Evolutionary conservation across 2,113 vertebrate species (phyloP).

Genomic region (Lepisosteus osseus): DNA sequence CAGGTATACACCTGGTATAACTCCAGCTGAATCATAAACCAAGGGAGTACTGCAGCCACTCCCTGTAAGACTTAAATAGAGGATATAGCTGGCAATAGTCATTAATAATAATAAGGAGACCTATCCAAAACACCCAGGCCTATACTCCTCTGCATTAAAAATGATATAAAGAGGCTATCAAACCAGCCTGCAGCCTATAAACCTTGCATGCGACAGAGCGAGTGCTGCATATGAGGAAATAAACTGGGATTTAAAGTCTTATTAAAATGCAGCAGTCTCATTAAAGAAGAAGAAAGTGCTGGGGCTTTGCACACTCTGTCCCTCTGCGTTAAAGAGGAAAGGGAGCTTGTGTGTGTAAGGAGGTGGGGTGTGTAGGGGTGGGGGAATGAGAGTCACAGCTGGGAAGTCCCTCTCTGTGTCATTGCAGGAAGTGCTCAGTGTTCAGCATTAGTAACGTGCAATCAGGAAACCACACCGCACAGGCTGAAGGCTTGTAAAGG

Average conservation of each 20-base stretch:
- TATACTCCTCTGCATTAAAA: background rate
- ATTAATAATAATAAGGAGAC: slow-evolving; percentile 5
- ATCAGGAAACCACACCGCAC: no score
- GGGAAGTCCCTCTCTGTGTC: background rate
- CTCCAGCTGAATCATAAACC: background rate
- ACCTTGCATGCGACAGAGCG: slow-evolving; percentile 1
- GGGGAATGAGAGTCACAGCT: background rate
- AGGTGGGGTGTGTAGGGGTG: background rate
- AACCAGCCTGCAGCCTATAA: slow-evolving; percentile 4
- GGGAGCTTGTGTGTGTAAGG: background rate
- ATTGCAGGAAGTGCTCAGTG: background rate
- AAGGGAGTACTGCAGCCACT: background rate
- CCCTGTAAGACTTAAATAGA: background rate
- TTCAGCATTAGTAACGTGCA: no score
- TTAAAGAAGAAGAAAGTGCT: slow-evolving; percentile 4
- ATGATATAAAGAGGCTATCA: slow-evolving; percentile 14
- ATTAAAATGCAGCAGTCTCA: slow-evolving; percentile 14
- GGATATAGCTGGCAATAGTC: background rate
- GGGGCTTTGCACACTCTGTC: background rate
- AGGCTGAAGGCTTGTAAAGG: no score
- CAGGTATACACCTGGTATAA: no score
- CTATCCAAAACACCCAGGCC: background rate
- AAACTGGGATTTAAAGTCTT: slow-evolving; percentile 14
- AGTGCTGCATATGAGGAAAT: background rate
- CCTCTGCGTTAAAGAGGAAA: background rate